Percentiles rank a stretch among this genome's conserved stretches.
These are phyloP conservation scores for Mormyrops boulengeri DNA, from an alignment of 2,797 vertebrate species.

Conservation along the genomic window DNA sequence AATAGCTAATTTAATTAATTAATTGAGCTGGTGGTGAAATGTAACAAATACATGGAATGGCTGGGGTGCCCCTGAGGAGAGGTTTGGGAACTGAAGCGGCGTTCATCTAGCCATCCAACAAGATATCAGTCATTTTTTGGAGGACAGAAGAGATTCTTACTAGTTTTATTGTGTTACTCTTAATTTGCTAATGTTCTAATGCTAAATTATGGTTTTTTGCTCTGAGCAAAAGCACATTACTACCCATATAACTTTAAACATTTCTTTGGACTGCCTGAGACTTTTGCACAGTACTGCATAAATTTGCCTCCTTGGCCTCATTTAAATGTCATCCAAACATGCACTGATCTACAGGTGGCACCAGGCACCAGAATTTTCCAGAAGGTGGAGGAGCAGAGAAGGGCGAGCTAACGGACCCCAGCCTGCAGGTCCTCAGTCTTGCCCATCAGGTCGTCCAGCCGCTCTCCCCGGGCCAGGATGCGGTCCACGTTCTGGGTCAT, in stretches of 20 bases:
- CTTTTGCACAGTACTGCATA: not conserved
- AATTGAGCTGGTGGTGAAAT: not conserved
- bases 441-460: constrained; percentile 81
- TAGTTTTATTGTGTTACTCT: not conserved
- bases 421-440: constrained; percentile 86
- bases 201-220: not conserved
- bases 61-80: not conserved
- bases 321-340: not conserved
- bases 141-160: not conserved
- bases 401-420: constrained; percentile 60
- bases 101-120: not conserved
- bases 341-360: not conserved
- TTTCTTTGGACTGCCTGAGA: not conserved
- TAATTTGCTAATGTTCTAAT: not conserved
- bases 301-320: not conserved
- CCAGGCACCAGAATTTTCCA: not conserved
- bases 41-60: not conserved
- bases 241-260: not conserved
- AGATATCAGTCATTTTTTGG: not conserved
- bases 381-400: not conserved
- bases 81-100: not conserved
- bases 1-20: not conserved
- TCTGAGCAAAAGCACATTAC: not conserved
- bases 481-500: constrained; percentile 90
- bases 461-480: constrained; percentile 84